Percentiles rank a stretch among this genome's conserved stretches.
These are phyloP conservation scores for Pelochelys cantorii DNA, from an alignment of 2,797 vertebrate genomes.

Conservation along the genomic window DNA sequence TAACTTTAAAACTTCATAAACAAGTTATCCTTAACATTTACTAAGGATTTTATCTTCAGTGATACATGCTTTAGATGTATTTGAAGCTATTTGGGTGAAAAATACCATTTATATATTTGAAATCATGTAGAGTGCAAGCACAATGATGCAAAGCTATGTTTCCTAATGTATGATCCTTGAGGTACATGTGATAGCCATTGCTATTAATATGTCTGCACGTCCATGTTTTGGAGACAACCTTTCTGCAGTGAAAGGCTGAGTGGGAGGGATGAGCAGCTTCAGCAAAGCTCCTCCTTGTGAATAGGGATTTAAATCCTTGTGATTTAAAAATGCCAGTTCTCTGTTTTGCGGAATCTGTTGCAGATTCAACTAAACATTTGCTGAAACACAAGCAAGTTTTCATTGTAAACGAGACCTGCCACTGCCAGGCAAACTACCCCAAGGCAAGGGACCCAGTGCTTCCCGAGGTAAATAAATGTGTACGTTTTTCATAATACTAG, in stretches of 20 bases:
- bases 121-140: no score
- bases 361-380: background rate
- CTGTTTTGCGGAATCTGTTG: background rate
- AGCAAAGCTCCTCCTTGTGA: background rate
- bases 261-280: background rate
- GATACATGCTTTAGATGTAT: background rate
- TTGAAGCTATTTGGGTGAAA: background rate
- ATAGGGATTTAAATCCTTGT: no score
- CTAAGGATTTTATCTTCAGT: background rate
- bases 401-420: no score
- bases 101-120: no score
- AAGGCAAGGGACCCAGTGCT: no score
- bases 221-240: background rate
- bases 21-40: background rate
- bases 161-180: background rate
- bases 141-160: background rate
- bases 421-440: no score
- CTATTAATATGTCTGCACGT: background rate
- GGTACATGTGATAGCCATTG: no score
- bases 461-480: background rate
- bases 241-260: background rate
- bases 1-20: background rate
- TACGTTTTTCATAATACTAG: background rate
- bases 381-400: no score
- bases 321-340: background rate